Conservation (phyloP, 2,113 vertebrate genomes). For the Merops nubicus region DNA sequence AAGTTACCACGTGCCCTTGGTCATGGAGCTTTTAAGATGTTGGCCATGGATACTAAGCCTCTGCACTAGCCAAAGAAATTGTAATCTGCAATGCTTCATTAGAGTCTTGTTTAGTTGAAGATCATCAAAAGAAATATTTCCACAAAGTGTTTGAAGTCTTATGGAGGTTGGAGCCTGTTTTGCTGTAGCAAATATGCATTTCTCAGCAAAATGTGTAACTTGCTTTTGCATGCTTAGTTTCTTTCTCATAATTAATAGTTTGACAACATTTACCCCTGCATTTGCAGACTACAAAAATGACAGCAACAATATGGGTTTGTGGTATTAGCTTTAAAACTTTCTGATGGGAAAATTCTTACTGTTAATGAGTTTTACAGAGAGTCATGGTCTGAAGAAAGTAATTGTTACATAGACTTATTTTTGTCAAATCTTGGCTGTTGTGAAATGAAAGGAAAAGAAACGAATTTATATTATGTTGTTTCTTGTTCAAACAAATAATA, state of each 20-base stretch:
- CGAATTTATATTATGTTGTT: not conserved
- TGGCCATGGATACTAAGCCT: not conserved
- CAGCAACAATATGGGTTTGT: not conserved
- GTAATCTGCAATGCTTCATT: not conserved
- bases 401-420: not conserved
- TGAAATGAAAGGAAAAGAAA: not conserved
- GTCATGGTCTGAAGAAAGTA: not conserved
- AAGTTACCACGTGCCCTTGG: not conserved
- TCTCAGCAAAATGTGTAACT: not conserved
- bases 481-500: not conserved
- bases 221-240: fast-evolving
- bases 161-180: not conserved
- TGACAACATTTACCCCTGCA: not conserved
- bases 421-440: not conserved
- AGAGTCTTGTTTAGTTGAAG: not conserved
- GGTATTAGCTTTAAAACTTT: not conserved
- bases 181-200: not conserved
- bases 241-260: not conserved
- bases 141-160: not conserved
- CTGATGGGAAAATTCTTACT: not conserved
- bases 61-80: not conserved
- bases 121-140: not conserved
- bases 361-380: not conserved
- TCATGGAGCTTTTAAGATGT: not conserved
- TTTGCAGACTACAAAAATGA: not conserved